A percentile compares a stretch with the other conserved stretches of the same genome.
Evolutionary conservation across 2,888 invertebrate species (phyloP).

Genomic region (Drosophila neonasuta): DNA sequence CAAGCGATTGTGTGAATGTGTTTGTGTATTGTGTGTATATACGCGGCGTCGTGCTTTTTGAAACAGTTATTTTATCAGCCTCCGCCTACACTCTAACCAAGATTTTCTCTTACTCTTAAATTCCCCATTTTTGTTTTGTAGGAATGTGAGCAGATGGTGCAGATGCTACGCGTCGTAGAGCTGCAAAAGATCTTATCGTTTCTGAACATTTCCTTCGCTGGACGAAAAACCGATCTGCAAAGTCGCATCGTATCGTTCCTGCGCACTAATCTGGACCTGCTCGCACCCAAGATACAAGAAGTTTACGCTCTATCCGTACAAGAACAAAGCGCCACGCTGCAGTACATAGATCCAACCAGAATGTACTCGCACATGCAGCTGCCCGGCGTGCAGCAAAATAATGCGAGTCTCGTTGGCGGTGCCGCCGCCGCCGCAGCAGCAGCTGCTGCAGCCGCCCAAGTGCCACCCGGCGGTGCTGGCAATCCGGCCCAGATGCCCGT

Average conservation of each 20-base stretch:
- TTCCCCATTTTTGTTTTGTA: slow-evolving; percentile 41
- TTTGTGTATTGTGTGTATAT: slow-evolving; percentile 13
- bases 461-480: slow-evolving; percentile 68
- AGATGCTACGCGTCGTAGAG: slow-evolving; percentile 90
- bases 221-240: slow-evolving; percentile 91
- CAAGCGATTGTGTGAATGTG: slow-evolving; percentile 17
- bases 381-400: slow-evolving; percentile 77
- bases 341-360: slow-evolving; percentile 78
- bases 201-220: slow-evolving; percentile 90
- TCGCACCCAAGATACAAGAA: slow-evolving; percentile 84
- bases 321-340: slow-evolving; percentile 68
- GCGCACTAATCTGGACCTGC: slow-evolving; percentile 85
- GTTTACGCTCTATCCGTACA: slow-evolving; percentile 81
- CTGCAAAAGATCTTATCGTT: slow-evolving; percentile 91
- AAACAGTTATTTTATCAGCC: slow-evolving; percentile 28
- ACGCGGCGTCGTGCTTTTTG: slow-evolving; percentile 42
- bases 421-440: slow-evolving; percentile 56
- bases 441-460: slow-evolving; percentile 58
- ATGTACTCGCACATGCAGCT: slow-evolving; percentile 82
- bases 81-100: background rate
- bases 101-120: background rate
- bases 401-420: slow-evolving; percentile 72
- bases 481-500: slow-evolving; percentile 67
- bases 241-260: slow-evolving; percentile 88
- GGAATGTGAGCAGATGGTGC: slow-evolving; percentile 82